Evolutionary conservation across 1,140 invertebrate species (phyloP), one percentile per base, ranked within the genome.

Genomic region (Anastrepha obliqua): DNA sequence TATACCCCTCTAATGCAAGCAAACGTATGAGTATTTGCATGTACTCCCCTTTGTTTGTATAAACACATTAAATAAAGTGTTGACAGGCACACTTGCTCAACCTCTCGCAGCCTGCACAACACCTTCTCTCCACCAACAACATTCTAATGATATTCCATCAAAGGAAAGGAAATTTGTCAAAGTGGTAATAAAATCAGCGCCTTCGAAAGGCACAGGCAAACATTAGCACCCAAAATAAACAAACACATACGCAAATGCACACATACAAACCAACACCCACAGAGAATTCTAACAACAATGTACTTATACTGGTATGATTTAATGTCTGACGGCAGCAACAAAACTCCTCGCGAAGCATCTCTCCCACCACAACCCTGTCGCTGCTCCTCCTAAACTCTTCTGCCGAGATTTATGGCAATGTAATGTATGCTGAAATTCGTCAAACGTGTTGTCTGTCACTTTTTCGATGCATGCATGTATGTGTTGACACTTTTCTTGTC

Each of bases 121-220:
- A 81, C 47, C 17, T 81, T 81, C 47, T 42, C 0, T 13, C n/a
- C 44, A 13, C 47, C 3, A 67, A 8, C 29, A 20, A 67, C 65
- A 29, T 47, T 81, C n/a, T 47, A 55, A 29, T 20, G 47, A 13
- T 15, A 81, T 81, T 55, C 11, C 74, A 81, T 51, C 74, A 81
- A 81, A 81, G 74, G n/a, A 55, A 29, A 81, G 74, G n/a, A 81
- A 81, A 81, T 81, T 81, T 81, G 74, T 81, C 74, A 51, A 81
- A 81, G 44, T 58, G 74, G 74, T 81, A 81, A 81, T 81, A 81
- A 81, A 81, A 81, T 81, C 44, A 81, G 47, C 74, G 74, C 74
- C 47, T n/a, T n/a, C 74, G 44, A 81, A 55, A 13, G 17, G 7
- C 44, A 42, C 3, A 81, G 47, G 42, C 47, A 55, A 81, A 81